Conservation (phyloP, 1,140 invertebrate species). For the Anadara kagoshimensis region DNA sequence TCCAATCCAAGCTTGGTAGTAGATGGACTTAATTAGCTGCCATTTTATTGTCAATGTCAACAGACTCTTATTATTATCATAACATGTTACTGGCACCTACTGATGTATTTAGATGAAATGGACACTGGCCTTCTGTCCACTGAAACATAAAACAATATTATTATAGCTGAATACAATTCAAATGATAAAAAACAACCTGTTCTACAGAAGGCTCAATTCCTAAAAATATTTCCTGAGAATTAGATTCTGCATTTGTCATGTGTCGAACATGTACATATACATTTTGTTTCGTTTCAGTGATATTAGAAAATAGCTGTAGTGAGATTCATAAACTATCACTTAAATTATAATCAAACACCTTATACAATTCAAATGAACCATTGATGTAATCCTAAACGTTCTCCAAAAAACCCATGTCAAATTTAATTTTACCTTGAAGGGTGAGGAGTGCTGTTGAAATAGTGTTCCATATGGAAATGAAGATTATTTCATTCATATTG, state of each 20-base stretch:
- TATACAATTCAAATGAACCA: background rate
- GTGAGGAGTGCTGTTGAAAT: too few relatives aligned
- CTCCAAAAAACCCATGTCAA: too few relatives aligned
- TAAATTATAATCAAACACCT: background rate
- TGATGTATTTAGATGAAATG: conserved; percentile 67
- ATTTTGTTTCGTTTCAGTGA: background rate
- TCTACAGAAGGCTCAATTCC: background rate
- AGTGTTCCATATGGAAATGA: too few relatives aligned
- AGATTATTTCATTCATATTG: too few relatives aligned
- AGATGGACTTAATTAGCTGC: too few relatives aligned
- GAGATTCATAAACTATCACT: too few relatives aligned
- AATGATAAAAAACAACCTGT: background rate
- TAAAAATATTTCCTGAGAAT: background rate
- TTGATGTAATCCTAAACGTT: background rate
- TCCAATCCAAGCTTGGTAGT: too few relatives aligned
- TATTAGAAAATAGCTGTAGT: too few relatives aligned
- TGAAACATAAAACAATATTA: conserved; percentile 51
- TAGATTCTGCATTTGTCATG: background rate
- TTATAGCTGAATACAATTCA: background rate
- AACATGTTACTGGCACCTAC: conserved; percentile 42
- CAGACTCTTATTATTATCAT: conserved; percentile 12
- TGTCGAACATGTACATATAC: background rate
- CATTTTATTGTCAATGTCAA: too few relatives aligned
- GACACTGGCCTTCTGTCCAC: conserved; percentile 74
- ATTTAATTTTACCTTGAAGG: too few relatives aligned